A percentile compares a stretch with the other conserved stretches of the same genome.
Conservation (phyloP, 2,888 invertebrate species). For the Drosophila paracracens region DNA sequence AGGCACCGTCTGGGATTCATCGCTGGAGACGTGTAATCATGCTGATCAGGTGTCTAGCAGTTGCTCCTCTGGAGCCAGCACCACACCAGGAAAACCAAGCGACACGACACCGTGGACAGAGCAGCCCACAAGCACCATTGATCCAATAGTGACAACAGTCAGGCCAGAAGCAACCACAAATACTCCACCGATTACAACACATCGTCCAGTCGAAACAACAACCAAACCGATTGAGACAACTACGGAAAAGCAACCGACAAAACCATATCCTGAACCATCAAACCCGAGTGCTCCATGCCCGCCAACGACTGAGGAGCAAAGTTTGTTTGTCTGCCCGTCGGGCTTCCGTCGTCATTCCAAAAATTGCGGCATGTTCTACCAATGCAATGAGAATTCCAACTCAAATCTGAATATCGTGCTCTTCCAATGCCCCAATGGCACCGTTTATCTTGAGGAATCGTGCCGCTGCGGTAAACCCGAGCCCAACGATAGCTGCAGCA, state of each 20-base stretch:
- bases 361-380: slow-evolving; percentile 93
- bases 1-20: slow-evolving; percentile 87
- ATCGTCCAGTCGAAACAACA: slow-evolving; percentile 33
- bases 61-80: slow-evolving; percentile 73
- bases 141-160: slow-evolving; percentile 40
- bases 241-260: slow-evolving; percentile 31
- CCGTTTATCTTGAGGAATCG: slow-evolving; percentile 90
- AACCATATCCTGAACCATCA: slow-evolving; percentile 24
- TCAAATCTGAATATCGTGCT: slow-evolving; percentile 91
- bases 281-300: slow-evolving; percentile 77
- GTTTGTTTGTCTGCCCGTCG: slow-evolving; percentile 91
- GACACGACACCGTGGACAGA: slow-evolving; percentile 41
- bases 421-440: slow-evolving; percentile 91
- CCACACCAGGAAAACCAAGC: slow-evolving; percentile 40
- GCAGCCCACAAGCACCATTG: slow-evolving; percentile 32
- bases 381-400: slow-evolving; percentile 89
- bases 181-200: slow-evolving; percentile 20
- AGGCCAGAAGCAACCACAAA: slow-evolving; percentile 48
- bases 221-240: slow-evolving; percentile 42
- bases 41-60: slow-evolving; percentile 80
- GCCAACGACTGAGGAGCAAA: slow-evolving; percentile 87
- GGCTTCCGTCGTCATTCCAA: slow-evolving; percentile 93
- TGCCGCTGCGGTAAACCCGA: slow-evolving; percentile 89
- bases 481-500: slow-evolving; percentile 84
- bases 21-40: slow-evolving; percentile 86